Percentiles rank a stretch among this genome's conserved stretches.
These are phyloP conservation scores for Pseudopodoces humilis DNA, from an alignment of 2,113 vertebrate genomes.

Conservation along the genomic window DNA sequence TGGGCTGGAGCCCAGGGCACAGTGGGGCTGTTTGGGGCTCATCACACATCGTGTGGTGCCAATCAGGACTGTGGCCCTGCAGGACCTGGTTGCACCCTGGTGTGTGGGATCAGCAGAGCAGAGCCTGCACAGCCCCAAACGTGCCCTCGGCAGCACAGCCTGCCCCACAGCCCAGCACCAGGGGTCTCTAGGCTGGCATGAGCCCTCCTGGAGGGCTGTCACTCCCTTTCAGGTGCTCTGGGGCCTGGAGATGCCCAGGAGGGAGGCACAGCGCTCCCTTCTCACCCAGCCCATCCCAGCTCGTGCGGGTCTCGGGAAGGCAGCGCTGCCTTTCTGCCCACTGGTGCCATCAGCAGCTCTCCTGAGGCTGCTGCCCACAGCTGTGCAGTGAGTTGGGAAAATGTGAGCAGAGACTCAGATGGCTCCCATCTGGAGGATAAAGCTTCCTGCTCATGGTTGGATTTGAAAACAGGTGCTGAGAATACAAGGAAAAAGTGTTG, in stretches of 20 bases:
- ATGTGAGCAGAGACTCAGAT: not conserved
- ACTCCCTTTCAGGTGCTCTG: not conserved
- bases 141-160: rapidly evolving
- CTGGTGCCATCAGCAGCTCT: rapidly evolving
- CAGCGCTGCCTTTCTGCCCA: rapidly evolving
- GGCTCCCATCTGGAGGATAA: not conserved
- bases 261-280: not conserved
- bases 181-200: rapidly evolving
- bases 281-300: not conserved
- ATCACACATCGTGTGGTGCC: rapidly evolving
- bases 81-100: rapidly evolving
- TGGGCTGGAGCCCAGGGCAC: not conserved
- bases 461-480: not conserved
- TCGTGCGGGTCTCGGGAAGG: rapidly evolving
- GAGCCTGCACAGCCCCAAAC: not conserved
- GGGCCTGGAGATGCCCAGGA: not conserved
- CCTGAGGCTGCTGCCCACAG: not conserved
- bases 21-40: not conserved
- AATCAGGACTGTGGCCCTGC: not conserved
- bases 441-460: not conserved
- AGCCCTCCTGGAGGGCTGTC: not conserved
- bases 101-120: not conserved
- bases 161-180: not conserved
- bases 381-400: not conserved
- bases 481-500: not conserved